Evolutionary conservation across 2,888 invertebrate species (phyloP).

Genomic region (Pristionchus entomophagus): DNA sequence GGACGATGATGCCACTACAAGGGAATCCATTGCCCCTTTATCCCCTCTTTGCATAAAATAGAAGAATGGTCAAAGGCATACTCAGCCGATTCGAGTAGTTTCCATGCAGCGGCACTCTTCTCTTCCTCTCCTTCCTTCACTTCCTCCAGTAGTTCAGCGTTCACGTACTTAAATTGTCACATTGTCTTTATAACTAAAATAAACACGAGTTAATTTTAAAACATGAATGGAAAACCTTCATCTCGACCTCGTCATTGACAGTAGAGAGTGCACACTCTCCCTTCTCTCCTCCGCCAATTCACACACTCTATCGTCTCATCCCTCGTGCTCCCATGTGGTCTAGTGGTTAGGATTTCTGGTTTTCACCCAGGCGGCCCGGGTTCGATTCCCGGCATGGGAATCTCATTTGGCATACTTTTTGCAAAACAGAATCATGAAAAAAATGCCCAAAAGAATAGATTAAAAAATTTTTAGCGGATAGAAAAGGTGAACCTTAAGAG

Average conservation of each 20-base stretch:
- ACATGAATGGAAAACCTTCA: not conserved
- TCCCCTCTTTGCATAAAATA: not conserved
- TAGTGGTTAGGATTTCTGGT: constrained; percentile 64
- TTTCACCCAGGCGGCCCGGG: constrained; percentile 63
- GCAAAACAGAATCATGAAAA: not conserved
- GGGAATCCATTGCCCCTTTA: too few species aligned
- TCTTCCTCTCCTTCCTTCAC: constrained; percentile 53
- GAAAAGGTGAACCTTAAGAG: constrained; percentile 81
- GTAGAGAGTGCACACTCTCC: not conserved
- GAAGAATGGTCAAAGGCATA: constrained; percentile 52
- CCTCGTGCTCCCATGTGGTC: constrained; percentile 55
- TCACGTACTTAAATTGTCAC: constrained; percentile 58
- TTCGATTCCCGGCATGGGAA: constrained; percentile 58
- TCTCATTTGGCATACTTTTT: not conserved
- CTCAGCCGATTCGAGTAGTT: constrained; percentile 63
- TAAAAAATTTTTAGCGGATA: not conserved
- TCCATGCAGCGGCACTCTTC: constrained; percentile 61
- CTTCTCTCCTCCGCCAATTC: not conserved
- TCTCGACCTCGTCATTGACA: not conserved
- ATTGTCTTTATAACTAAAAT: not conserved
- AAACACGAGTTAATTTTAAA: not conserved
- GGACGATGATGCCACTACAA: constrained; percentile 90
- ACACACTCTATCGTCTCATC: not conserved
- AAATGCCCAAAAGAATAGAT: too few species aligned
- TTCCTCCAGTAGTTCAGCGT: constrained; percentile 62